A percentile compares a stretch with the other conserved stretches of the same genome.
These are phyloP conservation scores for Drosophila aff. DNA, from an alignment of 1,140 invertebrate genomes.

Conservation along the genomic window DNA sequence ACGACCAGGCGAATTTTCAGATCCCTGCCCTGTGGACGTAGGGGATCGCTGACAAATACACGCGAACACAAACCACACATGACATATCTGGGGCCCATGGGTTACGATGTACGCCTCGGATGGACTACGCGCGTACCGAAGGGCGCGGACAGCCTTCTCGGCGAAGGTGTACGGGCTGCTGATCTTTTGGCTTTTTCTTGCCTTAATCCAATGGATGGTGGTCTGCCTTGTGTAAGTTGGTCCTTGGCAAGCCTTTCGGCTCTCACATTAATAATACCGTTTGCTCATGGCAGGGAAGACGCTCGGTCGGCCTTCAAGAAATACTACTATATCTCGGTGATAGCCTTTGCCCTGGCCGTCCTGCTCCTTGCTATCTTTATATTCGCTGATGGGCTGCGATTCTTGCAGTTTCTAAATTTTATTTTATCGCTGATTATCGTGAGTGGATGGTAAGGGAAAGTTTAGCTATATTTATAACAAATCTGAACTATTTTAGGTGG, in stretches of 20 bases:
- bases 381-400: constrained; percentile 50
- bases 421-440: constrained; percentile 42
- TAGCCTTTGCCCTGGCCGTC: constrained; percentile 38
- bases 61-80: not conserved
- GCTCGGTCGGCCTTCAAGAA: not conserved
- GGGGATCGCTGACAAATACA: constrained; percentile 1
- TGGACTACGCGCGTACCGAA: constrained; percentile 25
- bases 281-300: not conserved
- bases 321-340: constrained; percentile 18
- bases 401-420: constrained; percentile 18
- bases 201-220: constrained; percentile 38
- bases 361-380: constrained; percentile 34
- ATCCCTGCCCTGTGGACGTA: not conserved
- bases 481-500: constrained; percentile 23
- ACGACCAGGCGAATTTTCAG: no score
- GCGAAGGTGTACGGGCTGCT: constrained; percentile 33
- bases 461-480: not conserved
- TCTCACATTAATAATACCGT: no score
- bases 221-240: constrained; percentile 35
- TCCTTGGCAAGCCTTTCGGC: no score
- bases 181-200: constrained; percentile 40
- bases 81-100: constrained; percentile 6
- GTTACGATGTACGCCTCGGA: constrained; percentile 18
- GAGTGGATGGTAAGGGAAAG: not conserved
- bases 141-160: constrained; percentile 32